phyloP scores from a whole-genome alignment of 2,888 invertebrate genomes.

The Rotaria sp. region DNA sequence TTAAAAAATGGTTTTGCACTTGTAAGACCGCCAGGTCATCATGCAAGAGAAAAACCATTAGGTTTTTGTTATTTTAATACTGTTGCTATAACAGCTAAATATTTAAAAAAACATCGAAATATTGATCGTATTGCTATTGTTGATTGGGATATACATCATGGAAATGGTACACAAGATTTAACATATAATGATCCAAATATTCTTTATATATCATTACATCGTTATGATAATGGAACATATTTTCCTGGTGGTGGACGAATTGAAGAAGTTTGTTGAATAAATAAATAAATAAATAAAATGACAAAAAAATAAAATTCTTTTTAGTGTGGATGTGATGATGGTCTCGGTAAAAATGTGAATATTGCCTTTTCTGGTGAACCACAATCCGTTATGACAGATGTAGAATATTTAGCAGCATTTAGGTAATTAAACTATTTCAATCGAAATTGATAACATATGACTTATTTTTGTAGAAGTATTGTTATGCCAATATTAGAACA shows the following conservation, averaged over 20 bases:
- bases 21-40: slow-evolving; percentile 78
- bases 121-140: slow-evolving; percentile 26
- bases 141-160: slow-evolving; percentile 75
- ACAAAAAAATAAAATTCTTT: slow-evolving; percentile 41
- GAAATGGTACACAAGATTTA: slow-evolving; percentile 68
- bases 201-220: slow-evolving; percentile 81
- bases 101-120: slow-evolving; percentile 60
- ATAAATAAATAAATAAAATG: not conserved
- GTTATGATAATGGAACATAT: slow-evolving; percentile 70
- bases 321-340: slow-evolving; percentile 76
- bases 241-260: slow-evolving; percentile 21
- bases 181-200: slow-evolving; percentile 57
- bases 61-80: slow-evolving; percentile 84
- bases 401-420: slow-evolving; percentile 88
- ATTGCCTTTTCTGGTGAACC: slow-evolving; percentile 86
- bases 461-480: slow-evolving; percentile 63
- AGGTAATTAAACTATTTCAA: slow-evolving; percentile 45
- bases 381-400: slow-evolving; percentile 83
- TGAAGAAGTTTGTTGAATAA: not conserved
- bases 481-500: slow-evolving; percentile 85
- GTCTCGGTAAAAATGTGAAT: slow-evolving; percentile 87
- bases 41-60: slow-evolving; percentile 63
- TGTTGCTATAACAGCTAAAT: slow-evolving; percentile 71
- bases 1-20: slow-evolving; percentile 68
- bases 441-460: too few species aligned